Evolutionary conservation across 2,888 invertebrate genomes (phyloP).

Genomic region (Tholera decimalis): DNA sequence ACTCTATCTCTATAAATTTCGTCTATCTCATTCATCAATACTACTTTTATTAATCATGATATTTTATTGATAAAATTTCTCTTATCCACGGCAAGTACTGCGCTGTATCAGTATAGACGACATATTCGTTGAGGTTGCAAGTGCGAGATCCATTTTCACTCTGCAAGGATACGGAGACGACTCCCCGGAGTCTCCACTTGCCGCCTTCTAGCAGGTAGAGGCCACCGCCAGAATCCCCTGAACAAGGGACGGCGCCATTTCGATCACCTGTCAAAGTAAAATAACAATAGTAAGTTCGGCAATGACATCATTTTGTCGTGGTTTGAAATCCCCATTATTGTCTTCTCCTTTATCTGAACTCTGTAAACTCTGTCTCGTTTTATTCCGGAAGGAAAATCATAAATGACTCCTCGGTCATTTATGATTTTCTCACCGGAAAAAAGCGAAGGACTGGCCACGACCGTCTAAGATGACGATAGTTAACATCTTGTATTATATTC

Average conservation of each 20-base stretch:
- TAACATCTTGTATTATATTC: too few relatives aligned
- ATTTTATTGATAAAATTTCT: slow-evolving; percentile 67
- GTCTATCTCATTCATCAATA: too few relatives aligned
- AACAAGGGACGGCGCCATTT: slow-evolving; percentile 89
- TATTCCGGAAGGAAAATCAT: too few relatives aligned
- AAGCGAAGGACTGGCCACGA: too few relatives aligned
- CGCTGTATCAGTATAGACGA: slow-evolving; percentile 93
- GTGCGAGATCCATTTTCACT: slow-evolving; percentile 66
- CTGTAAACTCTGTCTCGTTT: too few relatives aligned
- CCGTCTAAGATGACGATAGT: too few relatives aligned
- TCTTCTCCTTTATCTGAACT: too few relatives aligned
- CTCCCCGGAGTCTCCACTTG: slow-evolving; percentile 87
- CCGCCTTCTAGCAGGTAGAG: slow-evolving; percentile 83
- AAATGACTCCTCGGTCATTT: too few relatives aligned
- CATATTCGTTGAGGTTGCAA: slow-evolving; percentile 92
- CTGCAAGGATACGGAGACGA: slow-evolving; percentile 86
- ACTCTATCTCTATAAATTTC: too few relatives aligned
- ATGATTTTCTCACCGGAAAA: too few relatives aligned
- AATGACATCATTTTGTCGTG: too few relatives aligned
- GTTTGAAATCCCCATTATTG: too few relatives aligned
- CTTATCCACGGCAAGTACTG: slow-evolving; percentile 91
- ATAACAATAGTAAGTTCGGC: neutral
- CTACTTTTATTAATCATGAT: slow-evolving; percentile 66
- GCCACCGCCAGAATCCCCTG: slow-evolving; percentile 92
- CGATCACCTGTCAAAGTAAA: slow-evolving; percentile 80